Conservation (phyloP, 2,888 invertebrate genomes). For the Tillus elongatus region DNA sequence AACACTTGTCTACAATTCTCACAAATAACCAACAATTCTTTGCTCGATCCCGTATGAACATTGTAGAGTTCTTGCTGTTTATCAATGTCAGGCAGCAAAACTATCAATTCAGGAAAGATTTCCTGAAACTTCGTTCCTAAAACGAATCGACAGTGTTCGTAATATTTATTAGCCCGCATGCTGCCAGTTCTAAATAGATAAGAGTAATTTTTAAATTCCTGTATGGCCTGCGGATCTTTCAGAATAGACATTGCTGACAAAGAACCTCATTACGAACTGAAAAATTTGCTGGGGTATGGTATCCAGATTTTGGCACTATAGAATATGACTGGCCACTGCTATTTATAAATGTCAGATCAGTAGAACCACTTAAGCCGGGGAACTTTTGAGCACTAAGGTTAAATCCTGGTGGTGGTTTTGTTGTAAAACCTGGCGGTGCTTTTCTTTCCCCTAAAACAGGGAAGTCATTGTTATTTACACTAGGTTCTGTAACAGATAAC, state of each 20-base stretch:
- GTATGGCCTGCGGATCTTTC: conserved; percentile 54
- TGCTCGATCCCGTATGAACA: conserved; percentile 39
- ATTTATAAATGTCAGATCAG: conserved; percentile 70
- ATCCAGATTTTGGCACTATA: conserved; percentile 42
- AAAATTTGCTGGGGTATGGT: conserved; percentile 56
- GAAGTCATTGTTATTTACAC: conserved; percentile 33
- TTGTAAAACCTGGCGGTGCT: conserved; percentile 46
- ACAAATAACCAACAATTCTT: conserved; percentile 50
- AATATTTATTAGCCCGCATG: conserved; percentile 65
- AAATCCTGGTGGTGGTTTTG: conserved; percentile 52
- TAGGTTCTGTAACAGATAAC: conserved; percentile 28
- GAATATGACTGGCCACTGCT: conserved; percentile 68
- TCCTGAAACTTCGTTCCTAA: conserved; percentile 56
- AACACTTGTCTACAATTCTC: conserved; percentile 66
- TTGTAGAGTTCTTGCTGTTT: conserved; percentile 71
- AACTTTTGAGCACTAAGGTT: conserved; percentile 46
- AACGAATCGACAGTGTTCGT: conserved; percentile 58
- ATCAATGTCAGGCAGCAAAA: conserved; percentile 75
- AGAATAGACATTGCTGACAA: conserved; percentile 45
- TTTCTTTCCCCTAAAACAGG: conserved; percentile 30
- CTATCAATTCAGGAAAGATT: conserved; percentile 76
- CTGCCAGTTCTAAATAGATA: conserved; percentile 65
- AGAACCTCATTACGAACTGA: conserved; percentile 54
- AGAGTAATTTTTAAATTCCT: conserved; percentile 70
- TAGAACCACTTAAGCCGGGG: conserved; percentile 43